These are phyloP conservation scores for Toxostoma redivivum DNA, from an alignment of 2,113 vertebrate species.

Conservation along the genomic window DNA sequence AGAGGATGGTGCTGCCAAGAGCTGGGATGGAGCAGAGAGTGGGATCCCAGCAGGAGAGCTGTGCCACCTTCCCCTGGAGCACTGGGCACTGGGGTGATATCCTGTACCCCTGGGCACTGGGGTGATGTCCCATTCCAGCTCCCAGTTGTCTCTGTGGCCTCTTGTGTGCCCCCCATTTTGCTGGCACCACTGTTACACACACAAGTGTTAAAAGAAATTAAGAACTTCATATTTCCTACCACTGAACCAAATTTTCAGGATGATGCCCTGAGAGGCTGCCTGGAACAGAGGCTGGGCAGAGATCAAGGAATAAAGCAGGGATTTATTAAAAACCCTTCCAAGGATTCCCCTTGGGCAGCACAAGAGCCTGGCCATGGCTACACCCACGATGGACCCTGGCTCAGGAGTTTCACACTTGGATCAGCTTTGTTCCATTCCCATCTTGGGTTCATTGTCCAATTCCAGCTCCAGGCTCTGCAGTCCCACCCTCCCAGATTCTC, in stretches of 20 bases:
- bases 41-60: rapidly evolving
- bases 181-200: rapidly evolving
- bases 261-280: not conserved
- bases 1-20: not conserved
- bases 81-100: rapidly evolving
- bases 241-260: not conserved
- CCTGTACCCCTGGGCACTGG: rapidly evolving
- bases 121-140: rapidly evolving
- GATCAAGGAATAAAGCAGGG: not conserved
- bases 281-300: not conserved
- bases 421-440: not conserved
- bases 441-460: not conserved
- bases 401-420: not conserved
- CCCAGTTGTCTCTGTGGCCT: not conserved
- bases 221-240: rapidly evolving
- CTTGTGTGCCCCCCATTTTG: not conserved
- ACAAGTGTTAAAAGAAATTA: not conserved
- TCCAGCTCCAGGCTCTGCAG: not conserved
- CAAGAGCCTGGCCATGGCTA: not conserved
- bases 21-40: rapidly evolving
- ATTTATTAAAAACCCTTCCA: not conserved
- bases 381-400: rapidly evolving
- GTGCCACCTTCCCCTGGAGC: not conserved
- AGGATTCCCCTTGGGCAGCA: not conserved
- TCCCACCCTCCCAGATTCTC: not conserved